These are phyloP conservation scores for Cynopterus sphinx DNA, from an alignment of 2,797 vertebrate species.

Conservation along the genomic window DNA sequence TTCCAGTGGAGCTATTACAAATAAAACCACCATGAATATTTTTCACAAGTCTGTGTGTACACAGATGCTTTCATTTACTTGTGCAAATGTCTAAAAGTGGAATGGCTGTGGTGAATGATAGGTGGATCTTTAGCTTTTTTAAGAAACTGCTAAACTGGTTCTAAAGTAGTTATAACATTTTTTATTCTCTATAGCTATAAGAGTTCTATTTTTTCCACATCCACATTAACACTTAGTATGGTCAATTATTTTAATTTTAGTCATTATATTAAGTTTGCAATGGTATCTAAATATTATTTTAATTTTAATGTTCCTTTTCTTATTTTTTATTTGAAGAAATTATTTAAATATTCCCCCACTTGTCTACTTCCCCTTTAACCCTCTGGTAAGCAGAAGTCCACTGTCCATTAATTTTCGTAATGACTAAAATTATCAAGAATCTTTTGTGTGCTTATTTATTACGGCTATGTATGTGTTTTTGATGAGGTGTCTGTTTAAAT, in stretches of 20 bases:
- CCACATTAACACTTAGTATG: background rate
- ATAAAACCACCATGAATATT: background rate
- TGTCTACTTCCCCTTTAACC: too few species aligned
- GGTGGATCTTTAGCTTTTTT: background rate
- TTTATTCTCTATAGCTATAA: background rate
- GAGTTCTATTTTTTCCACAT: background rate
- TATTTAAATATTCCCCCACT: too few species aligned
- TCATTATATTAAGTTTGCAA: background rate
- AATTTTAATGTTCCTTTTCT: background rate
- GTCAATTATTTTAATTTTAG: too few species aligned
- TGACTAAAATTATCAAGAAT: background rate
- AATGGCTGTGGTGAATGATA: background rate
- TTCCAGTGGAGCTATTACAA: background rate
- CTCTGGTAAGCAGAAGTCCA: too few species aligned
- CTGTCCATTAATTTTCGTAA: background rate
- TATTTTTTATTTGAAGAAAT: too few species aligned
- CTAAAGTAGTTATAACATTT: background rate
- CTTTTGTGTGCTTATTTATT: background rate
- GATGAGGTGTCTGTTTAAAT: background rate
- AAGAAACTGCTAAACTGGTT: background rate
- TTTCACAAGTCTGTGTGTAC: background rate
- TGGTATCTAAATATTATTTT: background rate
- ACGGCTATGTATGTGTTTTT: background rate
- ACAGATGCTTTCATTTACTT: background rate
- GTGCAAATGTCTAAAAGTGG: background rate